phyloP scores from a whole-genome alignment of 1,140 invertebrate species.

The Philaenus spumarius region DNA sequence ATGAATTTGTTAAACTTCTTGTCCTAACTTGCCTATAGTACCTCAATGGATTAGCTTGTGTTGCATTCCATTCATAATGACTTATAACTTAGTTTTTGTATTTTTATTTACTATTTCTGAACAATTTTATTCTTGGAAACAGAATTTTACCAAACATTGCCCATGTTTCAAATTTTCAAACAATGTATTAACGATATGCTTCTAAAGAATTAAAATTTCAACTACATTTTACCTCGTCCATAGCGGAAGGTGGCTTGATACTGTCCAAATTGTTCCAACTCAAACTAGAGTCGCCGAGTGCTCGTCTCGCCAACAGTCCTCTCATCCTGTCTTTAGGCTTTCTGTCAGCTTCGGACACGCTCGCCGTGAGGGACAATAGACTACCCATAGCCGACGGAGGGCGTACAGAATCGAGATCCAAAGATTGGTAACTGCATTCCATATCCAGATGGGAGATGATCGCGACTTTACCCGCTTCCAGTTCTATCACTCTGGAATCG shows the following conservation, averaged over 20 bases:
- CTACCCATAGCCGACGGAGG: conserved; percentile 71
- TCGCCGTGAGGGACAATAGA: conserved; percentile 52
- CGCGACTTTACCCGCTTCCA: conserved; percentile 62
- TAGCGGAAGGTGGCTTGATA: conserved; percentile 71
- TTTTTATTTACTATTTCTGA: too few relatives aligned
- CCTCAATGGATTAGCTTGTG: too few relatives aligned
- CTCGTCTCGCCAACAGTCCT: conserved; percentile 1
- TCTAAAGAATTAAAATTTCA: too few relatives aligned
- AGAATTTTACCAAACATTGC: too few relatives aligned
- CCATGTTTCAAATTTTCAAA: too few relatives aligned
- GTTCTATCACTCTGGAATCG: conserved; percentile 60
- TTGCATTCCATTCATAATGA: too few relatives aligned
- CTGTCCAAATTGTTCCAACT: conserved; percentile 63
- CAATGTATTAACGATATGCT: too few relatives aligned
- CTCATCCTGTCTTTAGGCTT: conserved; percentile 30
- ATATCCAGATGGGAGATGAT: conserved; percentile 53
- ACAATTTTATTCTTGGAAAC: too few relatives aligned
- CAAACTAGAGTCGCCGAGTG: conserved; percentile 13
- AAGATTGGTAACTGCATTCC: conserved; percentile 43
- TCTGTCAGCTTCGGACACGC: conserved; percentile 40
- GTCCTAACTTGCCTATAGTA: too few relatives aligned
- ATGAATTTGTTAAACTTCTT: too few relatives aligned
- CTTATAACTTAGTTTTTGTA: too few relatives aligned
- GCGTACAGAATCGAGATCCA: conserved; percentile 64
- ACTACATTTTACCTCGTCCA: conserved; percentile 55